Evolutionary conservation across 2,797 vertebrate species (phyloP).

Genomic region (Channa striata): DNA sequence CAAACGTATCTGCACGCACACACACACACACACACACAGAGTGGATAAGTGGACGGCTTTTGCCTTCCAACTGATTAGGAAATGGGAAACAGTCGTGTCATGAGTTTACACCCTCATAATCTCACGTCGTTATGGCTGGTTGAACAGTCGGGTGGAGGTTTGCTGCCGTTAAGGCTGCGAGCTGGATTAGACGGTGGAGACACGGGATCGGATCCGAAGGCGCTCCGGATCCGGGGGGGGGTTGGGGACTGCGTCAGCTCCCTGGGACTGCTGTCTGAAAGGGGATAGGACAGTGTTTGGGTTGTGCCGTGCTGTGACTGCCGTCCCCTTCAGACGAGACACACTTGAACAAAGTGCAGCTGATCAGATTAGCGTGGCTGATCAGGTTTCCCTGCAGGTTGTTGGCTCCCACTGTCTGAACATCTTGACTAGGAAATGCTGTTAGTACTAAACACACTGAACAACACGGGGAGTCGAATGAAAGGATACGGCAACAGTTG

Average conservation of each 20-base stretch:
- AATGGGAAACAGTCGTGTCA: slow-evolving; percentile 69
- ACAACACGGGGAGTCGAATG: slow-evolving; percentile 22
- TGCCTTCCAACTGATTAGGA: slow-evolving; percentile 73
- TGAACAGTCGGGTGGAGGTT: slow-evolving; percentile 50
- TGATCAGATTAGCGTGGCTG: slow-evolving; percentile 80
- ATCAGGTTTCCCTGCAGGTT: slow-evolving; percentile 77
- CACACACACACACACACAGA: slow-evolving; percentile 7
- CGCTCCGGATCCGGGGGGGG: slow-evolving; percentile 56
- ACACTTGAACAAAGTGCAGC: slow-evolving; percentile 72
- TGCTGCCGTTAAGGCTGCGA: slow-evolving; percentile 52
- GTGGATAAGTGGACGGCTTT: slow-evolving; percentile 19
- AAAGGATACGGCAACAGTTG: slow-evolving; percentile 21
- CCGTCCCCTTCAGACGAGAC: slow-evolving; percentile 77
- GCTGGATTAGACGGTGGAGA: slow-evolving; percentile 14
- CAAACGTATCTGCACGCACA: slow-evolving; percentile 24
- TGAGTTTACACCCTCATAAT: slow-evolving; percentile 70
- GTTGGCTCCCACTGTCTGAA: slow-evolving; percentile 69
- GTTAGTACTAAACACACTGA: slow-evolving; percentile 41
- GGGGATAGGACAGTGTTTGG: slow-evolving; percentile 81
- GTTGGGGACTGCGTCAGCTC: slow-evolving; percentile 54
- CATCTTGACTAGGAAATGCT: slow-evolving; percentile 60
- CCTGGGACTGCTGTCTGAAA: slow-evolving; percentile 67
- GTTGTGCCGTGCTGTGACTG: slow-evolving; percentile 68
- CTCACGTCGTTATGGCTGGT: slow-evolving; percentile 42
- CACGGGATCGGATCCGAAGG: slow-evolving; percentile 18